A percentile compares a stretch with the other conserved stretches of the same genome.
Evolutionary conservation across 1,140 invertebrate species (phyloP).

Genomic region (Lepidotrigona ventralis): DNA sequence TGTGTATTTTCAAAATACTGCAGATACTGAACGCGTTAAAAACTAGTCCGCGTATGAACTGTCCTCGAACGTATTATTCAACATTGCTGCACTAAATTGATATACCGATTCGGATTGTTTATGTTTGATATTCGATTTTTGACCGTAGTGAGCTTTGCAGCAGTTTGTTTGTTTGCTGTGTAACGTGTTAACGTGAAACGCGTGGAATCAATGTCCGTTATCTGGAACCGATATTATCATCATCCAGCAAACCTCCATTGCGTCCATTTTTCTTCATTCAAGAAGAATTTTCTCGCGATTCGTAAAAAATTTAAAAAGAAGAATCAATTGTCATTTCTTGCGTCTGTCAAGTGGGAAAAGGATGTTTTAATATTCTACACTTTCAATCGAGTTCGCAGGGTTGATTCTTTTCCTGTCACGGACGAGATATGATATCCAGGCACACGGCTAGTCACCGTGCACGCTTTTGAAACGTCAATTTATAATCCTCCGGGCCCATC

Average conservation of each 20-base stretch:
- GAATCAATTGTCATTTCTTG: not conserved
- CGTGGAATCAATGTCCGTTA: not conserved
- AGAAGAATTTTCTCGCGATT: not conserved
- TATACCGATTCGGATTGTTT: constrained; percentile 20
- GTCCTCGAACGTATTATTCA: not conserved
- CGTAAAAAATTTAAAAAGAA: not conserved
- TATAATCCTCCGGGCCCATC: not conserved
- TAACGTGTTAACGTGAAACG: not conserved
- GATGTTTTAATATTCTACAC: not conserved
- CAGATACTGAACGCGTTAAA: not conserved
- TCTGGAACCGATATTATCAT: not conserved
- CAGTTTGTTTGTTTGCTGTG: constrained; percentile 20
- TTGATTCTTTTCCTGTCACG: not conserved
- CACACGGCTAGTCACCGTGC: not conserved
- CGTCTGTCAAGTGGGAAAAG: not conserved
- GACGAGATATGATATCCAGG: not conserved
- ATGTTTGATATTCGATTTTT: constrained; percentile 19
- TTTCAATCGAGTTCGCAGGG: not conserved
- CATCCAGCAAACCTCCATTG: too few species aligned
- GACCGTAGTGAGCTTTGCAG: not conserved
- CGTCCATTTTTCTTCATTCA: not conserved
- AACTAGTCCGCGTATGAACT: not conserved
- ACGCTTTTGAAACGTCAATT: constrained; percentile 14
- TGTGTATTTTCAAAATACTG: not conserved
- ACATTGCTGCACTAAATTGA: constrained; percentile 2